Evolutionary conservation across 2,113 vertebrate genomes (phyloP).

Genomic region (Rhipidura dahli): DNA sequence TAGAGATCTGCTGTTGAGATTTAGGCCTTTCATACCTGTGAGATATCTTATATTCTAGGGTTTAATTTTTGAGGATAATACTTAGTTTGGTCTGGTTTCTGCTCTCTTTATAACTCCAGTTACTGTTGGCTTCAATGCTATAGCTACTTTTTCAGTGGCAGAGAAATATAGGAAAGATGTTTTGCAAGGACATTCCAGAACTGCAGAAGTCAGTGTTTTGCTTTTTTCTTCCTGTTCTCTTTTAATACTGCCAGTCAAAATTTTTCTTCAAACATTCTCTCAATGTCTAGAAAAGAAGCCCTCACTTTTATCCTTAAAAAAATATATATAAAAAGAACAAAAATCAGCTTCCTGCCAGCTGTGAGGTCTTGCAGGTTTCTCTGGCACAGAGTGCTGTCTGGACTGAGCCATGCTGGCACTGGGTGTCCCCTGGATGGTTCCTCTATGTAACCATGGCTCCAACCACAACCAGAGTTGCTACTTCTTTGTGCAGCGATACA

Average conservation of each 20-base stretch:
- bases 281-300: neutral
- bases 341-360: neutral
- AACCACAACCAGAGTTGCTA: neutral
- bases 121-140: neutral
- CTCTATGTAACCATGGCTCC: neutral
- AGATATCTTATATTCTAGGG: neutral
- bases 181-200: neutral
- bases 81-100: neutral
- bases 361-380: neutral
- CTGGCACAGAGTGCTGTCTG: fast-evolving
- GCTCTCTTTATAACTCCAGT: neutral
- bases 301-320: neutral
- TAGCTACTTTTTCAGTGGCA: neutral
- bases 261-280: neutral
- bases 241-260: neutral
- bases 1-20: neutral
- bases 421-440: neutral
- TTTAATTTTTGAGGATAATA: neutral
- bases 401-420: fast-evolving
- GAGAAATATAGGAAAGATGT: neutral
- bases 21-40: neutral
- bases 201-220: neutral
- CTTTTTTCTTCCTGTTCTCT: neutral
- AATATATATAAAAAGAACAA: neutral
- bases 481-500: neutral